Evolutionary conservation across 1,140 invertebrate species (phyloP).

Genomic region (Hetaerina americana): DNA sequence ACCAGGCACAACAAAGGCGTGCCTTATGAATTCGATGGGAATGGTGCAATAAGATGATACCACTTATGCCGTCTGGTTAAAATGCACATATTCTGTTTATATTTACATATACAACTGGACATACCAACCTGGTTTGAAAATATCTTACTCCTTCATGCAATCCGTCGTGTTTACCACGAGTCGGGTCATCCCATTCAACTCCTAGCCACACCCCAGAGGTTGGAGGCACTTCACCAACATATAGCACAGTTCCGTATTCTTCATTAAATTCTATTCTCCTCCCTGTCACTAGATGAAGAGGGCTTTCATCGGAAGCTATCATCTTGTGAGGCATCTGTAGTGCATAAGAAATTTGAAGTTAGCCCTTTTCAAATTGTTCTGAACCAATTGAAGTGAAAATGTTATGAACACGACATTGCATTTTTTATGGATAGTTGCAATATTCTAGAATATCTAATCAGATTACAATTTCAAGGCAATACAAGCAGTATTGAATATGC

Average conservation of each 20-base stretch:
- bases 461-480: too few relatives aligned
- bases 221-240: not conserved
- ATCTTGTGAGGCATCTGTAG: too few relatives aligned
- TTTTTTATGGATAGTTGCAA: too few relatives aligned
- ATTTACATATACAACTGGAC: not conserved
- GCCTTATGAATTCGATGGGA: too few relatives aligned
- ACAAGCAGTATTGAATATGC: too few relatives aligned
- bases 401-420: too few relatives aligned
- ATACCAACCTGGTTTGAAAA: constrained; percentile 41
- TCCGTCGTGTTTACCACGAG: constrained; percentile 82
- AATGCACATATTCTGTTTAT: not conserved
- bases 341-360: too few relatives aligned
- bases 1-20: not conserved
- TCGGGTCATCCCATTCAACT: constrained; percentile 83
- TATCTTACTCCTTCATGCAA: constrained; percentile 64
- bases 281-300: not conserved
- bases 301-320: not conserved
- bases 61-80: too few relatives aligned
- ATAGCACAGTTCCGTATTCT: not conserved
- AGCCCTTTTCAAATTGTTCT: too few relatives aligned
- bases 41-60: too few relatives aligned
- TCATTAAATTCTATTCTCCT: not conserved
- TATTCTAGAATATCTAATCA: too few relatives aligned
- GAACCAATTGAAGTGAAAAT: too few relatives aligned
- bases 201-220: constrained; percentile 61